phyloP scores from a whole-genome alignment of 2,888 invertebrate species.

The Calameuta pallipes region DNA sequence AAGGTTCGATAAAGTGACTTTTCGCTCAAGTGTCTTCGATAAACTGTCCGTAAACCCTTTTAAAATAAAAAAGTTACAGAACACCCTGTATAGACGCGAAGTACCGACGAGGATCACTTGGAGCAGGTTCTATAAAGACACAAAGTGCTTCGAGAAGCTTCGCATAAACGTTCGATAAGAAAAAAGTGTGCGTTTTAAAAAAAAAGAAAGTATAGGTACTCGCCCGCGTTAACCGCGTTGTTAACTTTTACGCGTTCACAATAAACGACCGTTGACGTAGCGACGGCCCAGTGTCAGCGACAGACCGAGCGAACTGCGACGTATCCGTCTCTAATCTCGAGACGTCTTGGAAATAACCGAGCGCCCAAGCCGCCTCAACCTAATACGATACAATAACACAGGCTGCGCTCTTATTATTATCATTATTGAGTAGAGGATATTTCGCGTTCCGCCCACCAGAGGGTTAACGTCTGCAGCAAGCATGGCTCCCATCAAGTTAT shows the following conservation, averaged over 20 bases:
- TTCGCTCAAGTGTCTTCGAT: too few species aligned
- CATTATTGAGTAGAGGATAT: neutral
- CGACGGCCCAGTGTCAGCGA: neutral
- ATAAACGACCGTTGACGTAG: neutral
- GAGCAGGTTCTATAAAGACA: neutral
- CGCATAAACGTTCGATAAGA: neutral
- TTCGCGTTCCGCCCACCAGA: neutral
- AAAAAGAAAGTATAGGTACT: neutral
- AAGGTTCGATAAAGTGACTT: too few species aligned
- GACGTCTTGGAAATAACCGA: neutral
- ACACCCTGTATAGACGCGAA: neutral
- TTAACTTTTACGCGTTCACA: neutral
- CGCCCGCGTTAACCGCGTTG: neutral
- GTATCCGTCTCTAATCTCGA: neutral
- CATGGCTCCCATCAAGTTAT: constrained; percentile 3
- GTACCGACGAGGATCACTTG: neutral
- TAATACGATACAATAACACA: neutral
- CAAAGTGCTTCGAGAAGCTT: neutral
- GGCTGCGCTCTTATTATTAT: neutral
- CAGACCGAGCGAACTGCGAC: neutral
- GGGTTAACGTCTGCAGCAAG: neutral
- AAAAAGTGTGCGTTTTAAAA: neutral
- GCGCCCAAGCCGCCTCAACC: neutral
- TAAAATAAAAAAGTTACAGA: neutral
- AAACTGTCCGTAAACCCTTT: too few species aligned